Base-by-base conservation (phyloP, 2,888 invertebrate genomes). In the Corbicula japonica region DNA sequence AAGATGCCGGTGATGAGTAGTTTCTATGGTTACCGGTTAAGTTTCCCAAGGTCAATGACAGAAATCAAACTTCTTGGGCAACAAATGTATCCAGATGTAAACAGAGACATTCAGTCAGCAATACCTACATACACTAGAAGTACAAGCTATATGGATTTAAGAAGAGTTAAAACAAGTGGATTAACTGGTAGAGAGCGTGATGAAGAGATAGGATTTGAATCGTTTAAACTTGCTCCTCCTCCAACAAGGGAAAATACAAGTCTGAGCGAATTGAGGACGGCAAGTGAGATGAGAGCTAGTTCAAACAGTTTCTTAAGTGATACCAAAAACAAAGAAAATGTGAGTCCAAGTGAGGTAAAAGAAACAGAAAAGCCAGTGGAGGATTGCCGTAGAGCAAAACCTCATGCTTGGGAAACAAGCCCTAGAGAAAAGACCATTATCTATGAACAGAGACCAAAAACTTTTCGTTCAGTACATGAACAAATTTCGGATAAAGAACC, bases 1-100 rank as follows among this genome's bases (percentile, higher is more conserved):
- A 75, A 78, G 23, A 32, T 80, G 12, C 77, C 80, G 15, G 66
- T 69, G 4, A 50, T 70, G 52, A 77, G 74, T 10, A 69, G 68
- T 54, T 80, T 78, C 52, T 78, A 78, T 63, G 83, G 80, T 12
- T 80, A 76, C 63, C 62, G 65, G 28, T 38, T 71, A 10, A 68
- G 60, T 23, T 34, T 70, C 4, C 68, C 77, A 50, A 48, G 76
- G 21, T 75, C 80, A 6, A 58, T 80, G 62, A 83, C 83, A 2
- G 83, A 83, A 56, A 66, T 60, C 12, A 83, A 83, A 62, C 76
- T 83, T 34, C 66, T 83, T 0, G 83, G 83, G 32, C 80, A 83
- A 52, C 69, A 75, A 15, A 62, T 73, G 48, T 80, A 79, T 68
- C 66, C 73, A 10, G 71, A 62, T 21, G 41, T 34, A 1, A 48